Base-by-base conservation (phyloP, 1,140 invertebrate genomes). In the Bombus cullumanus region DNA sequence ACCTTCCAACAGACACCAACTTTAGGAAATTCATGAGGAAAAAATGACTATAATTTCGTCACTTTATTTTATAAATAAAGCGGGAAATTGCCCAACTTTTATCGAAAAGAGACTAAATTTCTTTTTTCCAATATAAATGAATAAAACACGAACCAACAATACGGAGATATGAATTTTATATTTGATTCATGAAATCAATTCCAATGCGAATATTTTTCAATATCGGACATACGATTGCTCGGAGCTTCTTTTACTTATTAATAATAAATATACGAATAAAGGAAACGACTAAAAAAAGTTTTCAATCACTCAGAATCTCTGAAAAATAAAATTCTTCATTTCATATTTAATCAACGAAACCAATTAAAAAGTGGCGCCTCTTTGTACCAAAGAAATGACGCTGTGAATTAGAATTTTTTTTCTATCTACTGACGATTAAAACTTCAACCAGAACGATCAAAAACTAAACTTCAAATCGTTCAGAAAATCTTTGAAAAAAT, bases 321-420 rank as follows among this genome's bases (percentile, higher is more conserved):
- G 28, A 39, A 66, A 77, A 76, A 83, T 41, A 39, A 15, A 41
- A 57, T 83, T 41, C 73, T 41, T 34, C 73, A 4, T 31, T 53
- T 77, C 18, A 28, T 13, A 18, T 53, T 66, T 47, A 9, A 64
- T 34, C 34, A 25, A 37, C 18, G 53, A n/a, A 59, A 74, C 34
- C 62, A 18, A 34, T 41, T 69, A 28, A 31, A 59, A 41, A 22
- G 13, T 15, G 39, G 34, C 28, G 9, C n/a, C 66, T 53, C 57
- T 81, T 71, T 64, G 25, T 31, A 15, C n/a, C 47, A 81, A 31
- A 72, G 18, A 41, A 37, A 41, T 31, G 34, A 47, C 12, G 37
- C 25, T 81, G 59, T 34, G 39, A 57, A 81, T 81, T 53, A 53
- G 39, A 73, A 73, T 28, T 71, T n/a, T 37, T 41, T 59, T 43